Base-by-base conservation (phyloP, 2,888 invertebrate species). In the Amorpha juglandis region DNA sequence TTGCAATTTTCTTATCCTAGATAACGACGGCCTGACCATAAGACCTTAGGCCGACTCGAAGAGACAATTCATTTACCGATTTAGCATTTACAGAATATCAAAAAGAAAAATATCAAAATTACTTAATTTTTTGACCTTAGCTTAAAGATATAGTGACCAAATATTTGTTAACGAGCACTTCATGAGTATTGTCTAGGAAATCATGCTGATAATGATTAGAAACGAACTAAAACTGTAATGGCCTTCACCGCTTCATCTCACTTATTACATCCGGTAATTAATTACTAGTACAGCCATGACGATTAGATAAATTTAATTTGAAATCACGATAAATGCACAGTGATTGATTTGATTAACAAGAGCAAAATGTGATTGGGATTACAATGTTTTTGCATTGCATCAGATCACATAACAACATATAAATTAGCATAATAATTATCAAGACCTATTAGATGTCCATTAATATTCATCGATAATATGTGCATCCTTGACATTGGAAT, bases 401-500 rank as follows among this genome's bases (percentile, higher is more conserved):
- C 53, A 65, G 19, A 9, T 12, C 55, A 9, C 52, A 65, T 8
- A 65, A 66, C 48, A 67, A 69, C 55, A 16, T 55, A 55, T n/a
- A 7, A 8, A 55, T 55, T 55, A 33, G 35, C 55, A 55, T 58
- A 38, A 19, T 58, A 42, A 58, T 38, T 58, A 50, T 19, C 7
- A 19, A 50, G 2, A 16, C 16, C 16, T 16, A 58, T 58, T 38
- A 58, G 38, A 16, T 12, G 6, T 9, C n/a, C 9, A 53, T 53
- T 14, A 55, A 55, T 55, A 55, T 55, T 35, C 35, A 55, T 55
- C 14, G 16, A 2, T n/a, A 16, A 53, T 53, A 35, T 58, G 38
- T 38, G 16, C 38, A 38, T 50, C 48, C 48, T 19, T 50, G 48
- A 16, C 48, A 8, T n/a, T 50, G 48, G 0, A 50, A 16, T 50